Evolutionary conservation across 2,113 vertebrate genomes (phyloP).

Genomic region (Thinocorus orbignyianus): DNA sequence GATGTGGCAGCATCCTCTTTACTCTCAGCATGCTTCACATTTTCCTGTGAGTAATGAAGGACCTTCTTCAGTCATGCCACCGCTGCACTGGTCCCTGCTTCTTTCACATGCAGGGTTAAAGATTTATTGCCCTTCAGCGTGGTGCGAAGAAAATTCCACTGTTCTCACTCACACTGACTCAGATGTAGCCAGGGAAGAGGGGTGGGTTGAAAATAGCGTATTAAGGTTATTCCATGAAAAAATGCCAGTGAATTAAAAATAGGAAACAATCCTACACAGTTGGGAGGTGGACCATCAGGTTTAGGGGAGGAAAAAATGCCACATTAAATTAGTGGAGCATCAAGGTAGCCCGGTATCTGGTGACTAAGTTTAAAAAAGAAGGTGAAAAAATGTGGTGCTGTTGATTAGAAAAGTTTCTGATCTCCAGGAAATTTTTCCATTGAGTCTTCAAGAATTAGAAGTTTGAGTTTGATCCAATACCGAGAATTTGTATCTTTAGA

Average conservation of each 20-base stretch:
- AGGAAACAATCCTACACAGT: background rate
- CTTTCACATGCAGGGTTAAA: background rate
- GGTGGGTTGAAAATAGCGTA: background rate
- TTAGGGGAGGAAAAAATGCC: background rate
- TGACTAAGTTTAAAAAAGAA: background rate
- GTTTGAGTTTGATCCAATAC: background rate
- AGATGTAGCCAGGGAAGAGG: background rate
- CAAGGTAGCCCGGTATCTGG: background rate
- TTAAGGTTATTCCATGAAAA: background rate
- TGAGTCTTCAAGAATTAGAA: background rate
- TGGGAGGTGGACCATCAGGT: background rate
- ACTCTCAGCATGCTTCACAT: background rate
- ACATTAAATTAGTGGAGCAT: background rate
- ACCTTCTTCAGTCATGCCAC: background rate
- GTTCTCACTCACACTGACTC: background rate
- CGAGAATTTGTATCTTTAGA: background rate
- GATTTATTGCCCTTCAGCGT: fast-evolving
- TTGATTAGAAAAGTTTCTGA: background rate
- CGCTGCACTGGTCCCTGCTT: background rate
- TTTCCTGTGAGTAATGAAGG: background rate
- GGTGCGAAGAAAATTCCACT: background rate
- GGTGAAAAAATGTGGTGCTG: background rate
- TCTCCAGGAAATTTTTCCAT: background rate
- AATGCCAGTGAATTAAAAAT: background rate
- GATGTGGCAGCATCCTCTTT: background rate